Evolutionary conservation across 2,113 vertebrate genomes (phyloP).

Genomic region (Megaceryle torquata): DNA sequence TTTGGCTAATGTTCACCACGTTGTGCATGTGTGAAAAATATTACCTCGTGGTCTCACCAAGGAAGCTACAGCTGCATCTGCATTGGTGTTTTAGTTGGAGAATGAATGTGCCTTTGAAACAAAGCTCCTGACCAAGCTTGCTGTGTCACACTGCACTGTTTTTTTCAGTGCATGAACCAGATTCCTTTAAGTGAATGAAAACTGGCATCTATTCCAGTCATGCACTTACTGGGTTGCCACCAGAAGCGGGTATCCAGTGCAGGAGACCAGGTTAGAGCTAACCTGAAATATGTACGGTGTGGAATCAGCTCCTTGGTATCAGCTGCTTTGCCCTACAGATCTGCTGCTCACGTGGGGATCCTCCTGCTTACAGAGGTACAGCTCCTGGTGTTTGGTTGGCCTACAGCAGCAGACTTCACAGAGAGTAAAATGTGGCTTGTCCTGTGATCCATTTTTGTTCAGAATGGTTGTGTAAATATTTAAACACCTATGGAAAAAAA

Average conservation of each 20-base stretch:
- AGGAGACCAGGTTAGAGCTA: background rate
- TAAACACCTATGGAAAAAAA: background rate
- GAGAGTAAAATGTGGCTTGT: background rate
- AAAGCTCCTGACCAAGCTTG: background rate
- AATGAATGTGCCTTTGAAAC: background rate
- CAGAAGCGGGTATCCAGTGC: background rate
- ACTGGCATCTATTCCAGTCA: background rate
- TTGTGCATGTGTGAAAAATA: background rate
- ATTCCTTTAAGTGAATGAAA: background rate
- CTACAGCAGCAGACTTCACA: background rate
- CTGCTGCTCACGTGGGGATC: background rate
- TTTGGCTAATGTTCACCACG: background rate
- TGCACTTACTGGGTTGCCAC: background rate
- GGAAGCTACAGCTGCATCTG: background rate
- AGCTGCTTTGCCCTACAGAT: background rate
- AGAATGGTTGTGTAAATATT: background rate
- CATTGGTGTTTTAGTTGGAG: background rate
- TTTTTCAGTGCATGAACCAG: background rate
- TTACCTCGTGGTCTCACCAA: background rate
- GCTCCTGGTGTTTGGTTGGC: background rate
- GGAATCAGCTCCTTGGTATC: background rate
- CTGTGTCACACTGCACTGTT: background rate
- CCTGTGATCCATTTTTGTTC: background rate
- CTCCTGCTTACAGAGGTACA: background rate
- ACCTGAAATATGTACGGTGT: fast-evolving